Evolutionary conservation across 2,888 invertebrate species (phyloP).

Genomic region (Drosophila prostipennis): DNA sequence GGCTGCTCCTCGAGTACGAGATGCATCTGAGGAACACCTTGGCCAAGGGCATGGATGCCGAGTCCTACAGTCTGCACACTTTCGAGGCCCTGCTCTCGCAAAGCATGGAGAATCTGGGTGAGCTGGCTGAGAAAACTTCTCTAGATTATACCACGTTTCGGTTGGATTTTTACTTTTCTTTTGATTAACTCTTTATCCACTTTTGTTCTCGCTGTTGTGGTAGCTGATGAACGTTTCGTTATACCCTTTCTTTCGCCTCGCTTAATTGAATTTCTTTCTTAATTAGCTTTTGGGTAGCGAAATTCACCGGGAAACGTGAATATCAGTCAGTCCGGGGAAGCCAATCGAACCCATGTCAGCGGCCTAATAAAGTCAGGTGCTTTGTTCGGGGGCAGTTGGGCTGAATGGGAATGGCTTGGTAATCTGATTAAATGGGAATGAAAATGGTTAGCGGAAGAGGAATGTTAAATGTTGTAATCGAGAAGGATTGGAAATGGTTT

Average conservation of each 20-base stretch:
- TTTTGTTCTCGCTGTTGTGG: slow-evolving; percentile 61
- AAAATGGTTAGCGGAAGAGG: slow-evolving; percentile 16
- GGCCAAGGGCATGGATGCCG: slow-evolving; percentile 97
- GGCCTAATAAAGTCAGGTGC: slow-evolving; percentile 39
- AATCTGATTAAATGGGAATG: slow-evolving; percentile 68
- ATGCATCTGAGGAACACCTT: slow-evolving; percentile 96
- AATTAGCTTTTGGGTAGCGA: slow-evolving; percentile 60
- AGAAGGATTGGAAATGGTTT: slow-evolving; percentile 1
- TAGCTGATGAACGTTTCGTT: slow-evolving; percentile 39
- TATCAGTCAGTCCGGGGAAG: slow-evolving; percentile 11
- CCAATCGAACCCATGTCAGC: slow-evolving; percentile 37
- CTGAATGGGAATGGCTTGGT: slow-evolving; percentile 37
- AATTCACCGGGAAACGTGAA: slow-evolving; percentile 5
- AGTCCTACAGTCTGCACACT: slow-evolving; percentile 96
- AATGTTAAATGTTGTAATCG: slow-evolving; percentile 17
- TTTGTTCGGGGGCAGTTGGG: slow-evolving; percentile 8
- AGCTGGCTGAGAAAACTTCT: slow-evolving; percentile 44
- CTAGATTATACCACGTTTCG: slow-evolving; percentile 5
- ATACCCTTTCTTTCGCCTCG: slow-evolving; percentile 34
- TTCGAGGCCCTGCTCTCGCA: slow-evolving; percentile 96
- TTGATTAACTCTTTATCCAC: slow-evolving; percentile 24
- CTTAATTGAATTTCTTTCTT: slow-evolving; percentile 71
- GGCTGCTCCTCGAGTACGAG: slow-evolving; percentile 95
- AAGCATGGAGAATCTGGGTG: slow-evolving; percentile 97
- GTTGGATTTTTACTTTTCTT: slow-evolving; percentile 21